Evolutionary conservation across 2,888 invertebrate genomes (phyloP).

Genomic region (Chironomus riparius): DNA sequence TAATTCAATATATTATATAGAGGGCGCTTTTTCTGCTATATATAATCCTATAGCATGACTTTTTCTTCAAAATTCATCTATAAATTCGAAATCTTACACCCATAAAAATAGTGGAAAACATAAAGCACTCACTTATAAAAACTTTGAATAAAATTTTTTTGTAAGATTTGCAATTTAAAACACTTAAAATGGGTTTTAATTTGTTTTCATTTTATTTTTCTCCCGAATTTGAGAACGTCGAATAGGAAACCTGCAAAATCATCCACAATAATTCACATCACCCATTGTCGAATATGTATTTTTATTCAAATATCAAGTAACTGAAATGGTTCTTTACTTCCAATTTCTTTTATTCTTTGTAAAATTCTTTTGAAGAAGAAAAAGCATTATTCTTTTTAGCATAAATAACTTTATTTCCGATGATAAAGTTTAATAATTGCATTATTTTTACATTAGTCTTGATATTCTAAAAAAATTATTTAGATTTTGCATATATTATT

Average conservation of each 20-base stretch:
- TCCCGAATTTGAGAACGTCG: neutral
- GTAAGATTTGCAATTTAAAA: neutral
- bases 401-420: too few species aligned
- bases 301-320: too few species aligned
- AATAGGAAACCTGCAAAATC: neutral
- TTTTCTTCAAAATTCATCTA: neutral
- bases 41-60: neutral
- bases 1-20: conserved; percentile 4
- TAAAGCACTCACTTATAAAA: neutral
- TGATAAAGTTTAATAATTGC: too few species aligned
- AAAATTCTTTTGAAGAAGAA: too few species aligned
- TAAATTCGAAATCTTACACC: neutral
- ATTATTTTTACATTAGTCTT: too few species aligned
- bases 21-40: neutral
- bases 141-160: neutral
- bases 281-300: neutral
- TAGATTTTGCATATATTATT: too few species aligned
- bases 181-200: neutral
- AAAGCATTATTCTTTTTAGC: too few species aligned
- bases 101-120: neutral
- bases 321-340: too few species aligned
- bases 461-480: too few species aligned
- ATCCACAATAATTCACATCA: neutral
- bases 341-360: too few species aligned
- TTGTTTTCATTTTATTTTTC: conserved; percentile 6